A percentile compares a stretch with the other conserved stretches of the same genome.
phyloP scores from a whole-genome alignment of 2,888 invertebrate genomes.

The Agrochola litura region DNA sequence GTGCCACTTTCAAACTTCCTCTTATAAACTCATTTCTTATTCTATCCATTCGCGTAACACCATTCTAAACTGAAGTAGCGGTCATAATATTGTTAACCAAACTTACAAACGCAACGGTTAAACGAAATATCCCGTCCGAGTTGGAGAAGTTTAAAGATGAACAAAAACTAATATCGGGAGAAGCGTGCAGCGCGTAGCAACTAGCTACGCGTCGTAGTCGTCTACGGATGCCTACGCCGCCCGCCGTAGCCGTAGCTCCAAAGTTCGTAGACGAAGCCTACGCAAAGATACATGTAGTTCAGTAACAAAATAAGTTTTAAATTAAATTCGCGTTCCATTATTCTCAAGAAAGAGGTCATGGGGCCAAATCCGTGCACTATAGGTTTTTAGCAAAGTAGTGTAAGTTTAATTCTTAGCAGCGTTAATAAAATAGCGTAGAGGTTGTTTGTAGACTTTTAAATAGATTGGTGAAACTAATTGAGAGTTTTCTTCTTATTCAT shows the following conservation, averaged over 20 bases:
- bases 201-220: conserved; percentile 68
- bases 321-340: conserved; percentile 49
- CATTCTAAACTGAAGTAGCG: background rate
- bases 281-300: conserved; percentile 32
- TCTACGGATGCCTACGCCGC: conserved; percentile 65
- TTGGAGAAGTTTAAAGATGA: conserved; percentile 71
- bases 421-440: conserved; percentile 26
- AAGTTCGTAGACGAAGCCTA: conserved; percentile 46
- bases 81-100: conserved; percentile 17
- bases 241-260: conserved; percentile 8
- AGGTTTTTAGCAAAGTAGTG: conserved; percentile 37
- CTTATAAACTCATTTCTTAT: background rate
- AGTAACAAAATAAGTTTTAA: conserved; percentile 40
- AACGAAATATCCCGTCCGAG: conserved; percentile 33
- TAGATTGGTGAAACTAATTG: conserved; percentile 13
- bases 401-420: conserved; percentile 41
- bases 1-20: background rate
- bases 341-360: conserved; percentile 50
- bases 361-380: conserved; percentile 44
- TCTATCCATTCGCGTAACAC: background rate
- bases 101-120: background rate
- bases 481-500: conserved; percentile 22
- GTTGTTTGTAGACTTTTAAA: conserved; percentile 41
- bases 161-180: conserved; percentile 78
- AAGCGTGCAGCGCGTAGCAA: conserved; percentile 78